These are phyloP conservation scores for Fragum whitleyi DNA, from an alignment of 2,888 invertebrate genomes.

Conservation along the genomic window DNA sequence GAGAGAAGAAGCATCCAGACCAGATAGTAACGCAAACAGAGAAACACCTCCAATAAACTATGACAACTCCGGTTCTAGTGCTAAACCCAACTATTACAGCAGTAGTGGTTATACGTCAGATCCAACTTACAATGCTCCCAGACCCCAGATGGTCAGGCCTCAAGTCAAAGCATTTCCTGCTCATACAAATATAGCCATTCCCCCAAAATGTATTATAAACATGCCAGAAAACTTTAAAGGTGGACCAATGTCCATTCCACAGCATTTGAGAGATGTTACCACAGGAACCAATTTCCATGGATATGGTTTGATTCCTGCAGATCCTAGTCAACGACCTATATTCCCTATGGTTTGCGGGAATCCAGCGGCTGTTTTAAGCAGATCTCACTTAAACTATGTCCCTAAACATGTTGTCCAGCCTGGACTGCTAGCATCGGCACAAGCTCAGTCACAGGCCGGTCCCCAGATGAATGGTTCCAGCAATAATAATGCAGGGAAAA, in stretches of 20 bases:
- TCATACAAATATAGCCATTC: conserved; percentile 67
- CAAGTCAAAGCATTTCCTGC: conserved; percentile 71
- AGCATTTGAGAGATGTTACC: conserved; percentile 43
- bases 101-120: conserved; percentile 74
- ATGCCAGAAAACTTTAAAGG: conserved; percentile 72
- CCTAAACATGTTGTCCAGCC: conserved; percentile 10
- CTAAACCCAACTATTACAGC: background rate
- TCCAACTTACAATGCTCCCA: conserved; percentile 63
- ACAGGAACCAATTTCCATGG: conserved; percentile 38
- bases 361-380: conserved; percentile 15
- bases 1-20: background rate
- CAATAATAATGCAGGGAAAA: conserved; percentile 46
- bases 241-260: conserved; percentile 54
- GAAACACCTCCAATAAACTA: conserved; percentile 43
- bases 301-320: conserved; percentile 28
- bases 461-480: conserved; percentile 39
- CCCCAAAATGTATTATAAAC: conserved; percentile 71
- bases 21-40: conserved; percentile 38
- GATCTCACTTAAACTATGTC: conserved; percentile 30
- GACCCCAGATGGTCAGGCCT: conserved; percentile 47
- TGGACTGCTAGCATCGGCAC: conserved; percentile 8
- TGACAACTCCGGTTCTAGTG: conserved; percentile 21
- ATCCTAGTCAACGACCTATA: conserved; percentile 38
- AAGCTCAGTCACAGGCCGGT: conserved; percentile 16
- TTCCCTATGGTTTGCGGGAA: conserved; percentile 14